phyloP scores from a whole-genome alignment of 2,113 vertebrate species.

The Chloebia gouldiae region DNA sequence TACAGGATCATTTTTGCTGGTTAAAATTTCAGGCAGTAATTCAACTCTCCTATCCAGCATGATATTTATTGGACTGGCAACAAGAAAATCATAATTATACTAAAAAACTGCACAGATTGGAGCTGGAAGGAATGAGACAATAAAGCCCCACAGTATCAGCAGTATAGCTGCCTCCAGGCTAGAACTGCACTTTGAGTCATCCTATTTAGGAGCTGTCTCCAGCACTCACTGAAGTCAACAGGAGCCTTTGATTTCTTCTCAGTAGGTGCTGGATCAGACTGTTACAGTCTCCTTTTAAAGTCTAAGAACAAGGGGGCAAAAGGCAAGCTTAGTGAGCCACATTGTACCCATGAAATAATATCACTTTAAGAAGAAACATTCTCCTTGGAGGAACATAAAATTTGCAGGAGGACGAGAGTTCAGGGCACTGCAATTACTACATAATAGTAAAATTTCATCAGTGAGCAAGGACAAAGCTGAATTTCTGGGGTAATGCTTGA shows the following conservation, averaged over 20 bases:
- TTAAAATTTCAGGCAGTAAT: constrained; percentile 19
- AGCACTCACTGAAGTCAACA: constrained; percentile 40
- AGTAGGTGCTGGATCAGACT: constrained; percentile 16
- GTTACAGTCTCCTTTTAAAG: constrained; percentile 5
- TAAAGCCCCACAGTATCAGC: constrained; percentile 12
- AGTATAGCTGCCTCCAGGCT: constrained; percentile 38
- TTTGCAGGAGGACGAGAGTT: background rate
- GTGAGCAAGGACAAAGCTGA: background rate
- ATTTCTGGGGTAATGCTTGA: background rate
- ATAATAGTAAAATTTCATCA: constrained; percentile 20
- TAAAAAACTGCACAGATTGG: background rate
- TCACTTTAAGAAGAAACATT: background rate
- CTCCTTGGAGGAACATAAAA: background rate
- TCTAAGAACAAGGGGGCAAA: constrained; percentile 16
- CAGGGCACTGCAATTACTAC: background rate
- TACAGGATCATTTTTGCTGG: background rate
- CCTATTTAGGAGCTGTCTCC: constrained; percentile 13
- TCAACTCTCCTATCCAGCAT: background rate
- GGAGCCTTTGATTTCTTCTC: constrained; percentile 53
- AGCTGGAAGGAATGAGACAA: constrained; percentile 23
- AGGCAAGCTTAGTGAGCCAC: constrained; percentile 3
- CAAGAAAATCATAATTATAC: constrained; percentile 43
- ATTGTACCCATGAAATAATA: background rate
- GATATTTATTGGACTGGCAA: constrained; percentile 22
- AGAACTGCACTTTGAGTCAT: background rate